phyloP scores from a whole-genome alignment of 2,888 invertebrate species.

The Agrochola lychnidis region DNA sequence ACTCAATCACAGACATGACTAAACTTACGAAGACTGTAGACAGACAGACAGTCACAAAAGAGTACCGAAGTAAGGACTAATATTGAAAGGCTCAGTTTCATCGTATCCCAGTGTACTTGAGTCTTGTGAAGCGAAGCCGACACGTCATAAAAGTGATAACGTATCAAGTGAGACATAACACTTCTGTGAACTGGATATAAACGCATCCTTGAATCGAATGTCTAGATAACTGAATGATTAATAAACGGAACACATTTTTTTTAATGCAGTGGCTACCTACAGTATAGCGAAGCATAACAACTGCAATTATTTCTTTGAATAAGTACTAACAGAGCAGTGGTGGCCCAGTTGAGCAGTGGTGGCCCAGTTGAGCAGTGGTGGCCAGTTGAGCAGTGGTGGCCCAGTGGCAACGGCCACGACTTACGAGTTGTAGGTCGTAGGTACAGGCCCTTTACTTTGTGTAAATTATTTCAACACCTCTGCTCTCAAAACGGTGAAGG shows the following conservation, averaged over 20 bases:
- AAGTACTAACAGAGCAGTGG: too few relatives aligned
- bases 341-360: too few relatives aligned
- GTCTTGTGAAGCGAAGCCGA: conserved; percentile 34
- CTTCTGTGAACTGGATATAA: conserved; percentile 66
- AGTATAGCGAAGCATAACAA: neutral
- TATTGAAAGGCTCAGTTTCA: conserved; percentile 8
- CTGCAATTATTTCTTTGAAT: neutral
- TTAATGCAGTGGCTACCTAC: neutral
- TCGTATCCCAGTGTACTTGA: conserved; percentile 31
- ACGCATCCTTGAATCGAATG: conserved; percentile 67
- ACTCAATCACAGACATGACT: neutral
- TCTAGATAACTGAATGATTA: conserved; percentile 45
- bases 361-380: too few relatives aligned
- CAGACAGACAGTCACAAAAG: neutral
- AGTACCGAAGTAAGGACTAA: neutral
- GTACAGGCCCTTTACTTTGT: too few relatives aligned
- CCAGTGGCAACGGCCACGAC: too few relatives aligned
- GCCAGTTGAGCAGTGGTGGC: too few relatives aligned
- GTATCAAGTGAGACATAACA: conserved; percentile 61
- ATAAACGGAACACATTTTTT: conserved; percentile 28
- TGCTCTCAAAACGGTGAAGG: too few relatives aligned
- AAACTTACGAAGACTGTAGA: neutral
- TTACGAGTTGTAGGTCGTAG: too few relatives aligned
- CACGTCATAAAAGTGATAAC: conserved; percentile 58
- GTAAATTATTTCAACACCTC: too few relatives aligned